Evolutionary conservation across 1,140 invertebrate species (phyloP).

Genomic region (Drosophila repletoides): DNA sequence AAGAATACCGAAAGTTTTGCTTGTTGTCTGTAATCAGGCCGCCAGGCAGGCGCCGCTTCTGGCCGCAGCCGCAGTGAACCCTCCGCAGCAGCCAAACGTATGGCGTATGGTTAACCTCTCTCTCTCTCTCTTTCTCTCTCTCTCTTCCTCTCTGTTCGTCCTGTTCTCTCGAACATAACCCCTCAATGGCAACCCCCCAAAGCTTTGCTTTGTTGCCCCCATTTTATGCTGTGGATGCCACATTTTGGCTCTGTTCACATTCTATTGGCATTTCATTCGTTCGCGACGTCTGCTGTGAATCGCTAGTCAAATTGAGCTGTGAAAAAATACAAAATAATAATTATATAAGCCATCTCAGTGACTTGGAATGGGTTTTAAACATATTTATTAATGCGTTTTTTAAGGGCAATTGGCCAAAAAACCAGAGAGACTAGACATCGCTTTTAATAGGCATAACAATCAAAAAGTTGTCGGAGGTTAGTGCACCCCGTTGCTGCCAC

Average conservation of each 20-base stretch:
- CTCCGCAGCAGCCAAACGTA: conserved; percentile 21
- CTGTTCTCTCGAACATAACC: conserved; percentile 1
- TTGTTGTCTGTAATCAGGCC: conserved; percentile 45
- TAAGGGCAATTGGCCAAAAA: conserved; percentile 3
- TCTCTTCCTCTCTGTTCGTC: too few relatives aligned
- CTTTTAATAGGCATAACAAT: conserved; percentile 2
- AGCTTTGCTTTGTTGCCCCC: conserved; percentile 4
- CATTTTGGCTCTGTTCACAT: conserved; percentile 25
- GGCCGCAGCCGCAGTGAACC: background rate
- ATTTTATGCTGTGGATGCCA: conserved; percentile 48
- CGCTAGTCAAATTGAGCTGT: conserved; percentile 21
- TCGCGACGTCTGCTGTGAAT: conserved; percentile 37
- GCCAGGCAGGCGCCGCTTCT: conserved; percentile 35
- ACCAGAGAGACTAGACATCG: background rate
- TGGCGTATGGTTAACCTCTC: conserved; percentile 6
- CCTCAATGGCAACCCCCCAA: background rate
- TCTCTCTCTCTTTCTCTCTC: background rate
- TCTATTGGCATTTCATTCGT: conserved; percentile 51
- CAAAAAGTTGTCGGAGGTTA: conserved; percentile 42
- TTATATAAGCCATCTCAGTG: conserved; percentile 2
- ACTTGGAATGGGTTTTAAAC: too few relatives aligned
- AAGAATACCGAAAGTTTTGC: background rate
- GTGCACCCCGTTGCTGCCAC: conserved; percentile 27
- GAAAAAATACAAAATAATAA: background rate
- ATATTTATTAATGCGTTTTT: background rate